Evolutionary conservation across 2,113 vertebrate species (phyloP), one percentile per base, ranked within the genome.

Genomic region (Entelurus aequoreus): DNA sequence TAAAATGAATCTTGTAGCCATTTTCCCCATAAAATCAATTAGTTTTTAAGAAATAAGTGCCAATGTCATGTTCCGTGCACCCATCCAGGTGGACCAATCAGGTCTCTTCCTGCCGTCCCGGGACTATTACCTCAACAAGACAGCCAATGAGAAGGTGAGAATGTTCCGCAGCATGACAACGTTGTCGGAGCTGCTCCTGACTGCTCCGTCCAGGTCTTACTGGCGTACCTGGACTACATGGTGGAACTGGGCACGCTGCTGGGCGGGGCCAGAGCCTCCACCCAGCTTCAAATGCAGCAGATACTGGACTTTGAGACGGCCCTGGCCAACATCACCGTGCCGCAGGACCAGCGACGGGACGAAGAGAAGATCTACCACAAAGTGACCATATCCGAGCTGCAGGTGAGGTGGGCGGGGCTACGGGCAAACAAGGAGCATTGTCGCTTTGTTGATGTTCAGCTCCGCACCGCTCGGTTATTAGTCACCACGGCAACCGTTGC

Each of bases 331-430:
- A 92, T 99, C 83, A 98, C 96, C 0, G 94, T 97, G 48, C 95
- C 97, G 0, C 96, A 97, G 87, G 97, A 98, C 46, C 94, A 98
- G 67, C 90, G 94, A 6, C 79, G 97, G 0, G 96, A 99, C 0
- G 97, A 99, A 0, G 97, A 99, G 89, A 98, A 96, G 88, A 95
- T 98, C 80, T 99, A 99, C 79, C 93, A 95, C 83, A 98, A 95
- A 78, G 92, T 96, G 88, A 94, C 86, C 80, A 90, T 99, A 0
- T 69, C 91, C 0, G 94, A 98, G 63, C 86, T 99, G 19, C 96
- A 98, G 94, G 97, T 98, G 74, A 46, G 42, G 42, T 46, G 42
- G 42, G 42, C 42, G 42, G 42, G 42, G 10, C 42, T 11, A 11
- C 6, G 10, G 11, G 16, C 71, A 28, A 28, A 28, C 28, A 28